Evolutionary conservation across 2,113 vertebrate genomes (phyloP).

Genomic region (Pedionomus torquatus): DNA sequence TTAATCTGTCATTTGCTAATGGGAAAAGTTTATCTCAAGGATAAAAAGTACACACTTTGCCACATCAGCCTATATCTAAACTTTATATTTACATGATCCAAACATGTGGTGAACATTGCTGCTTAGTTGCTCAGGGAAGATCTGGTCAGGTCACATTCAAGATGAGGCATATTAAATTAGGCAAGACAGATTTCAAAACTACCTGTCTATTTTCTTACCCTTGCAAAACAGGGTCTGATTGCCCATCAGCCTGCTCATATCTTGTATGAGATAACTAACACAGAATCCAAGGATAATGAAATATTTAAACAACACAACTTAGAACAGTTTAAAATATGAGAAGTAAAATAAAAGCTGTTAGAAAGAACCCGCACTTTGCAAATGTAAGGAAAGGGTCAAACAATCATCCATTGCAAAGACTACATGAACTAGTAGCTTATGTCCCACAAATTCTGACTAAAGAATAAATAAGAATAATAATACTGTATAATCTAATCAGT

Average conservation of each 20-base stretch:
- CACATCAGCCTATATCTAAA: neutral
- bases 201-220: neutral
- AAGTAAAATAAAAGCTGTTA: neutral
- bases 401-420: neutral
- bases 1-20: neutral
- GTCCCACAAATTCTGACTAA: conserved; percentile 7
- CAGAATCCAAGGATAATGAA: neutral
- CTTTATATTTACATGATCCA: conserved; percentile 5
- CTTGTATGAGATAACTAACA: neutral
- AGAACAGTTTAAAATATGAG: conserved; percentile 18
- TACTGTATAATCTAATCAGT: neutral
- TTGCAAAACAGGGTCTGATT: conserved; percentile 21
- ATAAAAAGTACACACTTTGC: neutral
- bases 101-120: neutral
- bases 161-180: conserved; percentile 38
- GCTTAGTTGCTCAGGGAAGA: neutral
- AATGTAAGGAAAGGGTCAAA: conserved; percentile 1
- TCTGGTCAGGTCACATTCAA: conserved; percentile 4
- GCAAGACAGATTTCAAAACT: conserved; percentile 35
- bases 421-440: neutral
- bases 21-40: neutral
- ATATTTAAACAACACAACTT: neutral
- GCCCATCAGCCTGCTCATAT: neutral
- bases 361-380: neutral
- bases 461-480: neutral